Conservation (phyloP, 2,888 invertebrate species). For the Anoplius nigerrimus region DNA sequence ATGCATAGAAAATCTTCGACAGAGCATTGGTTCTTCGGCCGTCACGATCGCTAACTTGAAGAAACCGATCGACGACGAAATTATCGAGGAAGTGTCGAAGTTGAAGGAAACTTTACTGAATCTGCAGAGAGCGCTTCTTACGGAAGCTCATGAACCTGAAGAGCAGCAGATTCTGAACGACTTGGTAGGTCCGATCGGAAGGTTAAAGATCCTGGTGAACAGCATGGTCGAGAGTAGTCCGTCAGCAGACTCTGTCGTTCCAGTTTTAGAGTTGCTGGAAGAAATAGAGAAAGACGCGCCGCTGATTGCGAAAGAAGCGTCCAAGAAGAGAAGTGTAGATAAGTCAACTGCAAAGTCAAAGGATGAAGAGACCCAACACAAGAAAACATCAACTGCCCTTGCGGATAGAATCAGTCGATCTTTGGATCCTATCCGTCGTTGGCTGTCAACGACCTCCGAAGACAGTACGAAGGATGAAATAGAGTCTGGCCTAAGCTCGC, state of each 20-base stretch:
- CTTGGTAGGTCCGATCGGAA: slow-evolving; percentile 59
- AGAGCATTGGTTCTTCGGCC: slow-evolving; percentile 59
- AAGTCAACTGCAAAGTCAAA: slow-evolving; percentile 20
- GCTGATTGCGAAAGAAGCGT: slow-evolving; percentile 55
- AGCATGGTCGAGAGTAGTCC: slow-evolving; percentile 47
- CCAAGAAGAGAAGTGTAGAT: slow-evolving; percentile 48
- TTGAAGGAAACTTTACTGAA: slow-evolving; percentile 62
- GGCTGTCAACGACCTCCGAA: slow-evolving; percentile 55
- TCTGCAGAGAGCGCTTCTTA: slow-evolving; percentile 62
- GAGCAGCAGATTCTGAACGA: slow-evolving; percentile 60
- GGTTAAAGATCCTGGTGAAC: slow-evolving; percentile 53
- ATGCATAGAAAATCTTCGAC: slow-evolving; percentile 60
- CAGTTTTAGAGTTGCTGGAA: slow-evolving; percentile 61
- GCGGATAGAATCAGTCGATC: slow-evolving; percentile 42
- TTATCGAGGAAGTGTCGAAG: slow-evolving; percentile 55
- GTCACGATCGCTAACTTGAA: slow-evolving; percentile 58
- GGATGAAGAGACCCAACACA: slow-evolving; percentile 10
- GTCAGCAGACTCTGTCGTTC: slow-evolving; percentile 40
- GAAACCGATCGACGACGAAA: slow-evolving; percentile 46
- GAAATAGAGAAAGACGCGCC: slow-evolving; percentile 63
- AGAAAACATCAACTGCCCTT: slow-evolving; percentile 9
- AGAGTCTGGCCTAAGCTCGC: slow-evolving; percentile 46
- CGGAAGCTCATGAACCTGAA: slow-evolving; percentile 53
- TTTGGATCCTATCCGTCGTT: slow-evolving; percentile 57
- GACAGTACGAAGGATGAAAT: slow-evolving; percentile 46